Percentiles rank a stretch among this genome's conserved stretches.
Conservation (phyloP, 2,113 vertebrate genomes). For the Tragelaphus buxtoni region DNA sequence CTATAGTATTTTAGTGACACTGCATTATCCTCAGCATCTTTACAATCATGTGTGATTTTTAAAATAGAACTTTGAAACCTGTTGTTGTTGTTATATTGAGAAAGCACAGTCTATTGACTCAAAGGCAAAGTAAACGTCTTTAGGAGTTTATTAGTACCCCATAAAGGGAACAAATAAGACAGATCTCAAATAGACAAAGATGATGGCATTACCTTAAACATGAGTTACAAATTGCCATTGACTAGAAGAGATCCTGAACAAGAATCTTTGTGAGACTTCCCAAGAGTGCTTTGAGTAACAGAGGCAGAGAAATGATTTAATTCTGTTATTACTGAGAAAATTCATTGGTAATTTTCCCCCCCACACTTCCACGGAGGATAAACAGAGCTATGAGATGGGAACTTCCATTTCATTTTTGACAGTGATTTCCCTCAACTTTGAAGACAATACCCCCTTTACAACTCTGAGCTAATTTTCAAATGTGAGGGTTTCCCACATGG, state of each 20-base stretch:
- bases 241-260: neutral
- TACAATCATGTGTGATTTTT: neutral
- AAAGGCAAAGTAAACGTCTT: neutral
- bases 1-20: neutral
- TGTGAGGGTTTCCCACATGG: constrained; percentile 19
- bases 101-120: neutral
- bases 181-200: neutral
- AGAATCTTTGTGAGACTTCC: neutral
- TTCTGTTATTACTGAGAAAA: neutral
- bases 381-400: constrained; percentile 11
- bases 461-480: constrained; percentile 24
- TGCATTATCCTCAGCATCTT: neutral
- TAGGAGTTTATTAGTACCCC: neutral
- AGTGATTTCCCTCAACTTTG: constrained; percentile 23
- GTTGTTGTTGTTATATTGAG: neutral
- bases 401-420: constrained; percentile 45
- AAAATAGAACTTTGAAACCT: neutral
- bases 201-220: neutral
- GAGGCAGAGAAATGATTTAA: neutral
- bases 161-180: neutral
- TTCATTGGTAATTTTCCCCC: neutral
- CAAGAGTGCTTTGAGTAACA: neutral
- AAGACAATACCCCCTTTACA: constrained; percentile 53
- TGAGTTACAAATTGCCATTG: neutral
- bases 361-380: neutral